Percentiles rank a stretch among this genome's conserved stretches.
phyloP scores from a whole-genome alignment of 2,113 vertebrate species.

The Neomonachus schauinslandi region DNA sequence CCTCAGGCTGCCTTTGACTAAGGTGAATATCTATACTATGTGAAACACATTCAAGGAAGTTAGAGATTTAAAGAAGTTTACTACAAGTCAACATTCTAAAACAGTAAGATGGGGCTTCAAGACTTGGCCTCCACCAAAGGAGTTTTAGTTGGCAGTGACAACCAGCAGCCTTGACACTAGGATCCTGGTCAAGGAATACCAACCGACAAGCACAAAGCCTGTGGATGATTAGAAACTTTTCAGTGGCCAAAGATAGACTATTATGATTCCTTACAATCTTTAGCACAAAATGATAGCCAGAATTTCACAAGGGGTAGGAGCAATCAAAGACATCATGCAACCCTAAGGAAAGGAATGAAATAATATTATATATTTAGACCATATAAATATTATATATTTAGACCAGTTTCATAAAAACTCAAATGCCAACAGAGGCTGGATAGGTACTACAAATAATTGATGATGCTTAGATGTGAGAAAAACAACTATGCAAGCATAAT shows the following conservation, averaged over 20 bases:
- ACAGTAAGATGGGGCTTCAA: not conserved
- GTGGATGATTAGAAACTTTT: not conserved
- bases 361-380: no score
- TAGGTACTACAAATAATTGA: not conserved
- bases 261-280: not conserved
- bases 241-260: not conserved
- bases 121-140: not conserved
- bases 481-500: fast-evolving
- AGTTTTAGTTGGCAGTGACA: not conserved
- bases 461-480: not conserved
- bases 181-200: fast-evolving
- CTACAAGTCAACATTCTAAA: not conserved
- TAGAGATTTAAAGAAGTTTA: not conserved
- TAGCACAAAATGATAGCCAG: not conserved
- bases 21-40: not conserved
- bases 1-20: not conserved
- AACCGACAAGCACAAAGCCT: not conserved
- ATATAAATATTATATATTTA: not conserved
- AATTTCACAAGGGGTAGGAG: not conserved
- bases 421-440: not conserved
- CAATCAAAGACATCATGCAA: not conserved
- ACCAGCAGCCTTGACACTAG: not conserved
- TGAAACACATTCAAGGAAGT: not conserved
- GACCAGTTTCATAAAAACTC: not conserved
- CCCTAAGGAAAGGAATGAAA: not conserved